These are phyloP conservation scores for Meda fulgida DNA, from an alignment of 2,797 vertebrate species.

Conservation along the genomic window DNA sequence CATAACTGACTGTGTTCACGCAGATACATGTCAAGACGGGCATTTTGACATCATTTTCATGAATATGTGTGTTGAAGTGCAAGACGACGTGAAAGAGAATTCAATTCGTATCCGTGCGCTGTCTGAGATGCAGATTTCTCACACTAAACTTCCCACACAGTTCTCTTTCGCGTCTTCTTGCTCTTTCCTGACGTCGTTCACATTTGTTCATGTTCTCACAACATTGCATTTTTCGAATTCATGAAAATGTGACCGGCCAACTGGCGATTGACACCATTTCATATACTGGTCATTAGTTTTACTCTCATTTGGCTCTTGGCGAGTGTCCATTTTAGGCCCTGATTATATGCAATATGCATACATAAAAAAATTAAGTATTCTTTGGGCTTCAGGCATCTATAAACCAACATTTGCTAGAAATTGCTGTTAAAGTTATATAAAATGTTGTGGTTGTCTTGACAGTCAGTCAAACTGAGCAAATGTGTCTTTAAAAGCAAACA, in stretches of 20 bases:
- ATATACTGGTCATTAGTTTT: neutral
- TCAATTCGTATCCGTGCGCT: too few relatives aligned
- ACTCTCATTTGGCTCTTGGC: neutral
- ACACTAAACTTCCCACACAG: too few relatives aligned
- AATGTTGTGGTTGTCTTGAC: neutral
- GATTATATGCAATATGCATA: neutral
- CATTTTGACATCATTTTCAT: too few relatives aligned
- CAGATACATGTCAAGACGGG: too few relatives aligned
- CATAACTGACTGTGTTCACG: neutral
- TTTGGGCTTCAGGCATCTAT: neutral
- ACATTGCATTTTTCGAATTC: too few relatives aligned
- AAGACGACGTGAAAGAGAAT: too few relatives aligned
- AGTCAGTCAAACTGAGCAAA: neutral
- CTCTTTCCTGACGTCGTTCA: neutral
- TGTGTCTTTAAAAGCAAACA: slow-evolving; percentile 23
- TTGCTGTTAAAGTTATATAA: neutral
- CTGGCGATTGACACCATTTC: neutral
- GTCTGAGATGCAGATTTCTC: too few relatives aligned
- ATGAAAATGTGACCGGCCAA: too few relatives aligned
- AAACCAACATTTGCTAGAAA: neutral
- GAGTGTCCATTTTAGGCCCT: neutral
- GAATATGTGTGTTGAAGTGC: too few relatives aligned
- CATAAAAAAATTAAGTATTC: neutral
- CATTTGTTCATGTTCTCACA: neutral
- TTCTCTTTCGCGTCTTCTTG: neutral